phyloP scores from a whole-genome alignment of 2,113 vertebrate species.

The Dasyornis broadbenti region DNA sequence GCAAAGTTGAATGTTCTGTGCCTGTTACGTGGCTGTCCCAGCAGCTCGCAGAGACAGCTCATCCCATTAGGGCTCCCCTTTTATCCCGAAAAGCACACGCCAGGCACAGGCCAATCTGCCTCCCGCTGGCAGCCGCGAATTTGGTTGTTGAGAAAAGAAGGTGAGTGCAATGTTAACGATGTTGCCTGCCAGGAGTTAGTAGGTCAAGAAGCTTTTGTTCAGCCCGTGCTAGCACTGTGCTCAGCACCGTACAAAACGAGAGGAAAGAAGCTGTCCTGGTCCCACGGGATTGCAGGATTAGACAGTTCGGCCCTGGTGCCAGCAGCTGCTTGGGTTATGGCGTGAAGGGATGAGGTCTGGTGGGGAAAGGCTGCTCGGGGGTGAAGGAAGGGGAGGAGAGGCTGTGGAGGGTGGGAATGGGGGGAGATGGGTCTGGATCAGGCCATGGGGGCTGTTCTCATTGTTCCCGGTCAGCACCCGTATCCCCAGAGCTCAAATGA shows the following conservation, averaged over 20 bases:
- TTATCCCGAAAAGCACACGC: not conserved
- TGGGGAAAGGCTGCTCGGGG: not conserved
- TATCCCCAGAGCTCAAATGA: rapidly evolving
- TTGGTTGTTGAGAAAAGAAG: conserved; percentile 17
- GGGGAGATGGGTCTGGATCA: not conserved
- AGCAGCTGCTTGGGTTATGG: not conserved
- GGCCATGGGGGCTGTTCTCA: rapidly evolving
- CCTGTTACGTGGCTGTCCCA: not conserved
- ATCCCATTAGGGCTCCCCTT: conserved; percentile 15
- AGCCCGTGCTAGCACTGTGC: not conserved
- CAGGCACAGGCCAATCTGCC: conserved; percentile 33
- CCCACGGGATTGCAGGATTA: not conserved
- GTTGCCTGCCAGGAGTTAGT: conserved; percentile 35
- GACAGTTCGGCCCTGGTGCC: not conserved
- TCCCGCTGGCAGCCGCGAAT: not conserved
- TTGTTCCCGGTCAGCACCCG: rapidly evolving
- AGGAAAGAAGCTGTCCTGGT: conserved; percentile 40
- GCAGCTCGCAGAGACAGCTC: not conserved
- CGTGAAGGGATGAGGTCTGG: not conserved
- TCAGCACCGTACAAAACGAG: not conserved
- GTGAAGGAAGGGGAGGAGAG: not conserved
- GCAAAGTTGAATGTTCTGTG: conserved; percentile 16
- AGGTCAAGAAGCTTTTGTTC: conserved; percentile 63
- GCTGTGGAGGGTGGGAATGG: not conserved
- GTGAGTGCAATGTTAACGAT: conserved; percentile 7